Evolutionary conservation across 2,113 vertebrate genomes (phyloP).

Genomic region (Nipponia nippon): DNA sequence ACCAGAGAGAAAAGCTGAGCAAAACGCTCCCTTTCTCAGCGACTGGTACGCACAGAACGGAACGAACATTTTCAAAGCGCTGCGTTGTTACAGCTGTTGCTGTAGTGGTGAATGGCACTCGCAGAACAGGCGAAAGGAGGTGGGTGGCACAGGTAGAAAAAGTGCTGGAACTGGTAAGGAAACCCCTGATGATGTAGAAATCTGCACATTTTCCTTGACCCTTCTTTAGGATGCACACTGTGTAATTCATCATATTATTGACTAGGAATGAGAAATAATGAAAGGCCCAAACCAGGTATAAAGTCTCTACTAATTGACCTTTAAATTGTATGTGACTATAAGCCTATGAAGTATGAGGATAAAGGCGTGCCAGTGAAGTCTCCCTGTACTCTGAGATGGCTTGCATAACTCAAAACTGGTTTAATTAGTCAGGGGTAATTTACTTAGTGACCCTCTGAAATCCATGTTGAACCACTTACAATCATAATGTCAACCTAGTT

Average conservation of each 20-base stretch:
- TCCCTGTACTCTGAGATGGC: neutral
- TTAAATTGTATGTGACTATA: neutral
- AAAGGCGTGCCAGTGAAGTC: neutral
- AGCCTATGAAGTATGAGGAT: neutral
- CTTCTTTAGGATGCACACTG: neutral
- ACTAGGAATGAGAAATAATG: neutral
- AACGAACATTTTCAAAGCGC: neutral
- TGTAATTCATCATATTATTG: neutral
- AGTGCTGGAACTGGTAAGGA: neutral
- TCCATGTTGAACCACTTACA: neutral
- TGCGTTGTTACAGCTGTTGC: neutral
- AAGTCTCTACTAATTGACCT: neutral
- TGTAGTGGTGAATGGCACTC: neutral
- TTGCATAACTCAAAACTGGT: constrained; percentile 41
- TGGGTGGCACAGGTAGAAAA: neutral
- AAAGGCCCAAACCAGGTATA: neutral
- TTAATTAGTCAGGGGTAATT: constrained; percentile 37
- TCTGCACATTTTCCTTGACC: neutral
- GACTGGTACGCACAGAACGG: neutral
- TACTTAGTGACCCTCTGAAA: constrained; percentile 19
- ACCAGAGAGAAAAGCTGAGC: neutral
- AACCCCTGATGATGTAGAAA: neutral
- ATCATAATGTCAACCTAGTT: neutral
- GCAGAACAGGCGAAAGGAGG: neutral
- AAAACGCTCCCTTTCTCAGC: neutral